These are phyloP conservation scores for Hepsetus odoe DNA, from an alignment of 2,113 vertebrate genomes.

Conservation along the genomic window DNA sequence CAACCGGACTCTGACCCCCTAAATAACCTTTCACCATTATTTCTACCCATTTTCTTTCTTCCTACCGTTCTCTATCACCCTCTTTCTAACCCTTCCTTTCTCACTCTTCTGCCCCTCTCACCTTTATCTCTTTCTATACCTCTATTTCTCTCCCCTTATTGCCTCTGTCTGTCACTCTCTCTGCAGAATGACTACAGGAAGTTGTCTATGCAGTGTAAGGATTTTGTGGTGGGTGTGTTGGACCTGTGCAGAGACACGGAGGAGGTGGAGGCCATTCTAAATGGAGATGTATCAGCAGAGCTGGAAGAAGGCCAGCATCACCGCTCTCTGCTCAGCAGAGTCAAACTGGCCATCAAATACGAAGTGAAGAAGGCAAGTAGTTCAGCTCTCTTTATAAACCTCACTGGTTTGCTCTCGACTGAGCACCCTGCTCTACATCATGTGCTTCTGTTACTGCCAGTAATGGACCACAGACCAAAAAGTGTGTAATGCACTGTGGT, in stretches of 20 bases:
- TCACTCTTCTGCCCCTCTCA: neutral
- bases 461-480: too few relatives aligned
- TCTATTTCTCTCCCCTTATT: neutral
- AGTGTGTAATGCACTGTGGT: too few relatives aligned
- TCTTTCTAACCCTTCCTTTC: neutral
- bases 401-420: neutral
- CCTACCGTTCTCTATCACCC: constrained; percentile 17
- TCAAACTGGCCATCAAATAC: constrained; percentile 89
- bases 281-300: constrained; percentile 82
- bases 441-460: too few relatives aligned
- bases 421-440: too few relatives aligned
- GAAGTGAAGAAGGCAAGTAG: constrained; percentile 87
- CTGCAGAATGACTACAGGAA: constrained; percentile 89
- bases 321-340: constrained; percentile 81
- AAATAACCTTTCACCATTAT: neutral
- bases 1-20: neutral
- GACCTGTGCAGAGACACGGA: constrained; percentile 88
- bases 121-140: neutral
- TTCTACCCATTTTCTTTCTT: neutral
- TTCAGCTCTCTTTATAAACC: neutral
- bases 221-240: constrained; percentile 88
- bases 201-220: constrained; percentile 92
- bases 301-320: constrained; percentile 74
- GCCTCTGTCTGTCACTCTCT: constrained; percentile 26
- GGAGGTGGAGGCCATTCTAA: constrained; percentile 88